Evolutionary conservation across 2,113 vertebrate genomes (phyloP).

Genomic region (Alouatta palliata): DNA sequence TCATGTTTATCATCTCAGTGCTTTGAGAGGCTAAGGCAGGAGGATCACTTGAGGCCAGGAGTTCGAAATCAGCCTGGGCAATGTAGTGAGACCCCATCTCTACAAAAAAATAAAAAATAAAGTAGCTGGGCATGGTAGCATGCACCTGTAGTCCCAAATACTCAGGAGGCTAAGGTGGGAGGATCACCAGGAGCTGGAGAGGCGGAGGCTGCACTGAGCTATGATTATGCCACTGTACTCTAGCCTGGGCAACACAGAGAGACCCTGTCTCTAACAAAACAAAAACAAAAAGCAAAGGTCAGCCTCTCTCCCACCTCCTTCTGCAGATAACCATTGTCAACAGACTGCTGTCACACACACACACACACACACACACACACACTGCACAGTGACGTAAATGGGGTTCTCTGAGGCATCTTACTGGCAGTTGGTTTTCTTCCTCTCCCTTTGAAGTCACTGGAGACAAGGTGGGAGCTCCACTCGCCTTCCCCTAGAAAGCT

Average conservation of each 20-base stretch:
- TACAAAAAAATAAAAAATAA: neutral
- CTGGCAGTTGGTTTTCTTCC: neutral
- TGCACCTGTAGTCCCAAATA: neutral
- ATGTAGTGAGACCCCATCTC: neutral
- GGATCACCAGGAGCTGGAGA: neutral
- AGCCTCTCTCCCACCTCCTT: neutral
- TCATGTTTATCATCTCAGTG: neutral
- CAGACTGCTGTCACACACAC: neutral
- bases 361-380: fast-evolving
- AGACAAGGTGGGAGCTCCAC: fast-evolving
- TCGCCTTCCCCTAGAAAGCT: fast-evolving
- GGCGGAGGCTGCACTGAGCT: neutral
- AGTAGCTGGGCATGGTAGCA: neutral
- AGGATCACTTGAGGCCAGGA: neutral
- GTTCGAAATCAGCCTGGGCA: neutral
- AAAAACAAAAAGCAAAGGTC: neutral
- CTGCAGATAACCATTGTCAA: neutral
- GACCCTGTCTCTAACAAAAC: neutral
- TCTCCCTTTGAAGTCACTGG: neutral
- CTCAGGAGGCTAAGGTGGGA: neutral
- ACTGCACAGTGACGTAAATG: neutral
- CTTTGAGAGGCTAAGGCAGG: neutral
- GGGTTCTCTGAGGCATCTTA: neutral
- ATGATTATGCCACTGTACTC: neutral
- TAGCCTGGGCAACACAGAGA: neutral